phyloP scores from a whole-genome alignment of 1,140 invertebrate species.

The Drosophila bipectinata region DNA sequence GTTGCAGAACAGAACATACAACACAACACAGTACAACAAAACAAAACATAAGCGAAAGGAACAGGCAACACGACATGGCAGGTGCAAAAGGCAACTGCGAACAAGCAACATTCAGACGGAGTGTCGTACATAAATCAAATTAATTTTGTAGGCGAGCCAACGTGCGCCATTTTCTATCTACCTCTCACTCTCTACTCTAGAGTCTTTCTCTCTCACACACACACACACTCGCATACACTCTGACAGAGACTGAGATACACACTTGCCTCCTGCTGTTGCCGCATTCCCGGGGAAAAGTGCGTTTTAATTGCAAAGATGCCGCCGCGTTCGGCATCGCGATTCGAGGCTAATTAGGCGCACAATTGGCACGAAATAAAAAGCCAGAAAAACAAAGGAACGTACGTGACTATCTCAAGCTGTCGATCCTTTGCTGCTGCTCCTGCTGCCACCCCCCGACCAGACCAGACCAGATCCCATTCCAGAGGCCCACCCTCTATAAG shows the following conservation, averaged over 20 bases:
- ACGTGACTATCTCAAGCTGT: conserved; percentile 82
- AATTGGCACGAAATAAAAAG: conserved; percentile 80
- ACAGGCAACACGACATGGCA: conserved; percentile 56
- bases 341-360: conserved; percentile 79
- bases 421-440: conserved; percentile 36
- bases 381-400: conserved; percentile 68
- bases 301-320: conserved; percentile 81
- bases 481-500: neutral
- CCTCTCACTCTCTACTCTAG: conserved; percentile 9
- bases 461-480: neutral
- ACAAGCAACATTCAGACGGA: conserved; percentile 47
- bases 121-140: conserved; percentile 76
- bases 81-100: conserved; percentile 53
- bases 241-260: neutral
- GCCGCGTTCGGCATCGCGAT: conserved; percentile 56
- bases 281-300: conserved; percentile 57
- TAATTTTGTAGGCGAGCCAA: conserved; percentile 77
- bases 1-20: conserved; percentile 13
- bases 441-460: neutral
- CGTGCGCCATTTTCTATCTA: conserved; percentile 67
- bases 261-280: neutral
- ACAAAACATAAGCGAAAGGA: conserved; percentile 1
- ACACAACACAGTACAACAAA: neutral
- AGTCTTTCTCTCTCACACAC: conserved; percentile 3
- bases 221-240: neutral